Base-by-base conservation (phyloP, 2,797 vertebrate species). In the Salarias fasciatus region DNA sequence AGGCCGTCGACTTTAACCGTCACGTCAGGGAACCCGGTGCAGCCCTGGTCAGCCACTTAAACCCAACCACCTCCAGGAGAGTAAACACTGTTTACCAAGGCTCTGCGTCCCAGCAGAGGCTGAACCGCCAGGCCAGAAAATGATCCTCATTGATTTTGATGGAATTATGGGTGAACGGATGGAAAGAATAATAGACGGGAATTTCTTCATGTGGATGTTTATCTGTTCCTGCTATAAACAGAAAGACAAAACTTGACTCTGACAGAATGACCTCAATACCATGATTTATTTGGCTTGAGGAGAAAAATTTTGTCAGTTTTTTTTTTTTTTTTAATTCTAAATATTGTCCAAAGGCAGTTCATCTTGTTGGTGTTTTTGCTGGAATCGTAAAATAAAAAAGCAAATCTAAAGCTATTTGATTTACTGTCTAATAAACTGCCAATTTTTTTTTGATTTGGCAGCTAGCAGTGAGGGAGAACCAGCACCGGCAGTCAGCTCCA, bases 51-150 rank as follows among this genome's bases (percentile, higher is more conserved):
- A 48, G 64, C 69, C 78, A 72, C 67, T 86, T 83, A 82, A 62
- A 78, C 50, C 63, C 54, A 57, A 48, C 57, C 9, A 42, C 82
- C 74, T 83, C 43, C 58, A 73, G 75, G 63, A 80, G 69, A 62
- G 72, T 83, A 81, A 85, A 89, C 80, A 71, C 49, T 74, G 60
- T 84, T 82, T 78, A 78, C 66, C 60, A 60, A 66, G 43, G 38
- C 63, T 52, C 33, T 51, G 9, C 51, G 61, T 68, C 71, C 60
- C 69, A 36, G 66, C 2, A 42, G 58, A 57, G 58, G 47, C 46
- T 18, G 18, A 24, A 24, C 18, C 18, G 18, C 18, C 18, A 18
- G 18, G 18, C 61, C 50, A 66, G 72, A 53, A 65, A 69, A 66
- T 35, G 13, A 54, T 47, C 29, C 67, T 46, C 50, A 63, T 41